A percentile compares a stretch with the other conserved stretches of the same genome.
These are phyloP conservation scores for Folsomia candida DNA, from an alignment of 2,888 invertebrate species.

Conservation along the genomic window DNA sequence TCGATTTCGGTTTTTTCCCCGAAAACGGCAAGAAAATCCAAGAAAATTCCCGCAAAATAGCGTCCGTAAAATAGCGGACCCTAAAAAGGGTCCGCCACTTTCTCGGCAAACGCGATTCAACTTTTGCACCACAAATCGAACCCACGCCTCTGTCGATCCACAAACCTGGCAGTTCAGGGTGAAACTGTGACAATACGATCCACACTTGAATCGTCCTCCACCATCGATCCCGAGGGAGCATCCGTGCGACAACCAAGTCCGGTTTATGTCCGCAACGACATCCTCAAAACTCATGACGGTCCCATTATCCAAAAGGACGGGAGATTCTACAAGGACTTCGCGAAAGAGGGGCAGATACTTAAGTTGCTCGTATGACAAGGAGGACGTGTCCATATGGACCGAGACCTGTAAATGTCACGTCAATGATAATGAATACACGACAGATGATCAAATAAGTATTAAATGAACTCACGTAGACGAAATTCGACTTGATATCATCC, in stretches of 20 bases:
- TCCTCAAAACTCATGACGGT: conserved; percentile 65
- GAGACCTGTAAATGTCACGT: conserved; percentile 61
- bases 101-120: too few species aligned
- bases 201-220: conserved; percentile 65
- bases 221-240: conserved; percentile 66
- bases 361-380: conserved; percentile 61
- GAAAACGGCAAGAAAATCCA: too few species aligned
- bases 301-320: conserved; percentile 58
- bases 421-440: neutral
- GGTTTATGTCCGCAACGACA: conserved; percentile 74
- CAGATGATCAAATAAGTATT: neutral
- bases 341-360: conserved; percentile 73
- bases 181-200: conserved; percentile 68
- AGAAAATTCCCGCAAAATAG: too few species aligned
- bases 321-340: conserved; percentile 73
- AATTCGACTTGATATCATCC: conserved; percentile 77
- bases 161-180: conserved; percentile 69
- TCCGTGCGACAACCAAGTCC: conserved; percentile 67
- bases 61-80: too few species aligned
- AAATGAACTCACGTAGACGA: conserved; percentile 70
- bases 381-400: conserved; percentile 68
- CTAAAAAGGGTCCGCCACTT: too few species aligned
- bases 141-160: too few species aligned
- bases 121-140: too few species aligned
- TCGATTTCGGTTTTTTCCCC: too few species aligned